Evolutionary conservation across 2,797 vertebrate genomes (phyloP).

Genomic region (Hapalemur alaotrensis): DNA sequence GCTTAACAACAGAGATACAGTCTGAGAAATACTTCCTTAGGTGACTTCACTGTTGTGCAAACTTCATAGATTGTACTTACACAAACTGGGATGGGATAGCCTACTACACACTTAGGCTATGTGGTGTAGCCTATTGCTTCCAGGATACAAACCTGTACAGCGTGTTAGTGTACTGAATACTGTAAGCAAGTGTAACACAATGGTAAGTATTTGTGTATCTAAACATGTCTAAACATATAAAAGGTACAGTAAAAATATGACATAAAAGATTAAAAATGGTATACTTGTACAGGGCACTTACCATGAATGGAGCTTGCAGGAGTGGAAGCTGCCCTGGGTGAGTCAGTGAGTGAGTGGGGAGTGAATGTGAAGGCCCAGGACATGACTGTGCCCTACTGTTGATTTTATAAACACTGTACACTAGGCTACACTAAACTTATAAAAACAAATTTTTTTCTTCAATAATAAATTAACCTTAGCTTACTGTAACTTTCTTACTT

Average conservation of each 20-base stretch:
- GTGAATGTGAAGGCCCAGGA: not conserved
- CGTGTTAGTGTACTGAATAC: not conserved
- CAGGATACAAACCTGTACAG: not conserved
- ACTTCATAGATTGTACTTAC: not conserved
- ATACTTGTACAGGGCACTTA: not conserved
- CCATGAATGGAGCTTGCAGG: not conserved
- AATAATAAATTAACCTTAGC: not conserved
- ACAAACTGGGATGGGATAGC: not conserved
- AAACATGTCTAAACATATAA: not conserved
- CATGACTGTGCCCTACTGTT: not conserved
- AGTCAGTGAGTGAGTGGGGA: not conserved
- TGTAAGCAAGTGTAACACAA: not conserved
- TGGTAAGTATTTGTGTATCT: not conserved
- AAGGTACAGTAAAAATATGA: not conserved
- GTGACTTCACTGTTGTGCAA: not conserved
- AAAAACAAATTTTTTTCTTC: not conserved
- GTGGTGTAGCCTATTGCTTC: not conserved
- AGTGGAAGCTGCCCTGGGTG: not conserved
- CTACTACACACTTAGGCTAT: not conserved
- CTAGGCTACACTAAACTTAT: not conserved
- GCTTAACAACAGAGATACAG: not conserved
- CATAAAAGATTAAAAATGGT: too few species aligned
- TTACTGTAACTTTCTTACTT: not conserved
- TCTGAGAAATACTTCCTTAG: not conserved
- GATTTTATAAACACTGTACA: not conserved